Conservation (phyloP, 2,888 invertebrate species). For the Tethea ocularis region DNA sequence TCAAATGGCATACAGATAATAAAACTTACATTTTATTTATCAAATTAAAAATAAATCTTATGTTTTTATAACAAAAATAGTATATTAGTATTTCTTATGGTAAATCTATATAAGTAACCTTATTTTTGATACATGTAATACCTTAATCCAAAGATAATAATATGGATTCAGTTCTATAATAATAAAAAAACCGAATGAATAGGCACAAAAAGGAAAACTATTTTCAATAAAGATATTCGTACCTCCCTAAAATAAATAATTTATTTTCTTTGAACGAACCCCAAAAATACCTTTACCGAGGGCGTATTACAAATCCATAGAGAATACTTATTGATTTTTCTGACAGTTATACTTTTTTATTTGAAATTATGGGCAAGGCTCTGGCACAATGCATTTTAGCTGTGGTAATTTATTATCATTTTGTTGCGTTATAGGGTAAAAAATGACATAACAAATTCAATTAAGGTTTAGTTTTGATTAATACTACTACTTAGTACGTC, state of each 20-base stretch:
- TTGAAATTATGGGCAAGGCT: not conserved
- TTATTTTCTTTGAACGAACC: slow-evolving; percentile 3
- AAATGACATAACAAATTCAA: not conserved
- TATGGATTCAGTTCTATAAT: too few relatives aligned
- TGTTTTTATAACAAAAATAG: too few relatives aligned
- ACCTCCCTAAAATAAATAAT: not conserved
- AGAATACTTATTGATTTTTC: slow-evolving; percentile 1
- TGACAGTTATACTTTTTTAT: not conserved
- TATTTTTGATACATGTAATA: too few relatives aligned
- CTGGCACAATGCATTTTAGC: not conserved
- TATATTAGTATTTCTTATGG: too few relatives aligned
- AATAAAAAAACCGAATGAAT: not conserved
- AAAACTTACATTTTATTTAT: too few relatives aligned
- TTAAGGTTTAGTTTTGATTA: too few relatives aligned
- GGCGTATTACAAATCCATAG: slow-evolving; percentile 1
- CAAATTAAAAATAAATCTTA: too few relatives aligned
- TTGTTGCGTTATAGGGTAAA: not conserved
- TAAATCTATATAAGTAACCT: too few relatives aligned
- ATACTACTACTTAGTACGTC: too few relatives aligned
- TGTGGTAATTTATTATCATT: not conserved
- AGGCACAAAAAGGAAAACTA: not conserved
- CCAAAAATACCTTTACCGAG: not conserved
- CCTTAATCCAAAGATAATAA: too few relatives aligned
- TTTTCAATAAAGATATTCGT: slow-evolving; percentile 6
- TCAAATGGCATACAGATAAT: too few relatives aligned